Evolutionary conservation across 2,113 vertebrate genomes (phyloP).

Genomic region (Orthonyx spaldingii): DNA sequence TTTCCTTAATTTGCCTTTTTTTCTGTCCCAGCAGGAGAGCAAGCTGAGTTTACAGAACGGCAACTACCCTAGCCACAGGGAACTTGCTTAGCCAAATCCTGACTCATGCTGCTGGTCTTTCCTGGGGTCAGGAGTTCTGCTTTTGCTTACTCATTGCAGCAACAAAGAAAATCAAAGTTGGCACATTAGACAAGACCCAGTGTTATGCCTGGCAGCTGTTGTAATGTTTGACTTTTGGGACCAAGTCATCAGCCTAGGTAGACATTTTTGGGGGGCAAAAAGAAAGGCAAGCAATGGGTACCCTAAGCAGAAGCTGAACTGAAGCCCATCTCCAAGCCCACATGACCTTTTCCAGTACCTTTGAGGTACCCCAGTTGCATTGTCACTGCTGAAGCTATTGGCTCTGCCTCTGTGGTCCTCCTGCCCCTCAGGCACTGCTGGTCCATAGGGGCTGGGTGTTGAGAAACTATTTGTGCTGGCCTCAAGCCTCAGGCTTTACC

Average conservation of each 20-base stretch:
- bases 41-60: not conserved
- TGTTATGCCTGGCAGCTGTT: not conserved
- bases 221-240: not conserved
- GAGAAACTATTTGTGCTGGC: not conserved
- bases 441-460: not conserved
- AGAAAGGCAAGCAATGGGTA: not conserved
- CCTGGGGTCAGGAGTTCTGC: not conserved
- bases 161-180: conserved; percentile 30
- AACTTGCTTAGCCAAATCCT: not conserved
- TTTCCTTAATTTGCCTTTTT: not conserved
- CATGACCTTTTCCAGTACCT: not conserved
- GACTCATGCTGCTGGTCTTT: not conserved
- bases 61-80: not conserved
- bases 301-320: not conserved
- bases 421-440: not conserved
- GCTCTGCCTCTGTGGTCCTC: not conserved
- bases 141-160: conserved; percentile 42
- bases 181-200: not conserved
- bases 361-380: not conserved
- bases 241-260: not conserved
- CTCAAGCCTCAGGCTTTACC: not conserved
- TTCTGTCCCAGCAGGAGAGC: not conserved
- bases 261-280: not conserved
- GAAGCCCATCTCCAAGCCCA: not conserved
- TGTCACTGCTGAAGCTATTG: not conserved